Base-by-base conservation (phyloP, 2,113 vertebrate genomes). In the Nyctibius bracteatus region DNA sequence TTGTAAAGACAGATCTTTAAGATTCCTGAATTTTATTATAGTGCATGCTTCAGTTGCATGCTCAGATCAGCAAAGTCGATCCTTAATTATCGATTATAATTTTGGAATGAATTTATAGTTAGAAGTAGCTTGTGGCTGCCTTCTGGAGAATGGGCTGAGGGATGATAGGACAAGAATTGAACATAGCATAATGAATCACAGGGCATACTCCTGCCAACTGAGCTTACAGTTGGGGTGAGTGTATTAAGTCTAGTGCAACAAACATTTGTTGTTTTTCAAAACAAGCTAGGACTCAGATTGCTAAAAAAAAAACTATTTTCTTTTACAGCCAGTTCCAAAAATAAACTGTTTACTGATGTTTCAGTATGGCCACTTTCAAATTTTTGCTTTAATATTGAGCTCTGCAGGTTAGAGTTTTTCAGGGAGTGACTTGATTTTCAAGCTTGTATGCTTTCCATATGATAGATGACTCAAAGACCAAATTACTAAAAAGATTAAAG, bases 251-350 rank as follows among this genome's bases (percentile, higher is more conserved):
- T 74, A 20, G 9, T 82, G 57, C 71, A 92, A 71, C 51, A 92
- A 86, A 44, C 30, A 62, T 33, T 55, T 71, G 33, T 72, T 88
- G 19, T 66, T 93, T 86, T 88, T 59, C n/a, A 20, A 88, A 96
- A 85, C 59, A 86, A 81, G 31, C 43, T 66, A 54, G 20, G 39
- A 51, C 63, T 82, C 10, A 4, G 35, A n/a, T 66, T 73, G 51
- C 28, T 82, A 47, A 68, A 92, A 87, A 4, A 46, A 33, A n/a
- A n/a, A n/a, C n/a, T 3, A 2, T 70, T 78, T 70, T 61, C 11
- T 86, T 88, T 66, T 83, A 73, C 31, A 70, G 63, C 7, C 59
- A 44, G 17, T 84, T 93, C 68, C 10, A 78, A 71, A 86, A 92
- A 51, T 67, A 66, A 62, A n/a, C 54, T 46, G 19, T 77, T 78